Percentiles rank a stretch among this genome's conserved stretches.
phyloP scores from a whole-genome alignment of 1,140 invertebrate species.

The Aphidius gifuensis region DNA sequence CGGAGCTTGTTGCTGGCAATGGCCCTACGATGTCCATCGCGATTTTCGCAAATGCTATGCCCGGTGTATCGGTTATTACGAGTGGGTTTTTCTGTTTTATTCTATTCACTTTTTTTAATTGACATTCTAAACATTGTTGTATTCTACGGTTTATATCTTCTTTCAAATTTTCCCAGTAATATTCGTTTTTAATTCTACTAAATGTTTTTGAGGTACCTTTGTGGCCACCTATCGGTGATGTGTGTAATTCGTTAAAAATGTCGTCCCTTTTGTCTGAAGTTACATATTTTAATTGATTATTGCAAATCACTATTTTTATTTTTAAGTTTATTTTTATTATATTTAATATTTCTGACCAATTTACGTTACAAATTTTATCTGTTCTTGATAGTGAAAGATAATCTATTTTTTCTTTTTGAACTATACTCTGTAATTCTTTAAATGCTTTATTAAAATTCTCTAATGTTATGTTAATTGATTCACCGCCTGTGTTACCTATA shows the following conservation, averaged over 20 bases:
- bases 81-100: conserved; percentile 14
- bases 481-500: too few relatives aligned
- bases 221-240: conserved; percentile 6
- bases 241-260: conserved; percentile 9
- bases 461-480: too few relatives aligned
- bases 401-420: too few relatives aligned
- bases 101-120: conserved; percentile 7
- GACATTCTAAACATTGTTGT: not conserved
- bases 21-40: conserved; percentile 1
- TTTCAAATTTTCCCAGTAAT: not conserved
- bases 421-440: too few relatives aligned
- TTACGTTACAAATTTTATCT: too few relatives aligned
- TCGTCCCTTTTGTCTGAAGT: not conserved
- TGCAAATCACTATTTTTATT: too few relatives aligned
- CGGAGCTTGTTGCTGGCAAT: not conserved
- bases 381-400: too few relatives aligned
- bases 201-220: not conserved
- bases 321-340: too few relatives aligned
- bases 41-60: conserved; percentile 24
- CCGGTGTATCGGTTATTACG: conserved; percentile 23
- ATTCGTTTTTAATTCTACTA: conserved; percentile 11
- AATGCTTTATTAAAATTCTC: too few relatives aligned
- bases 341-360: too few relatives aligned
- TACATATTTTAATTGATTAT: conserved; percentile 1
- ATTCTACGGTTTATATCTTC: too few relatives aligned